A percentile compares a stretch with the other conserved stretches of the same genome.
Conservation (phyloP, 2,113 vertebrate genomes). For the Melierax canorus region DNA sequence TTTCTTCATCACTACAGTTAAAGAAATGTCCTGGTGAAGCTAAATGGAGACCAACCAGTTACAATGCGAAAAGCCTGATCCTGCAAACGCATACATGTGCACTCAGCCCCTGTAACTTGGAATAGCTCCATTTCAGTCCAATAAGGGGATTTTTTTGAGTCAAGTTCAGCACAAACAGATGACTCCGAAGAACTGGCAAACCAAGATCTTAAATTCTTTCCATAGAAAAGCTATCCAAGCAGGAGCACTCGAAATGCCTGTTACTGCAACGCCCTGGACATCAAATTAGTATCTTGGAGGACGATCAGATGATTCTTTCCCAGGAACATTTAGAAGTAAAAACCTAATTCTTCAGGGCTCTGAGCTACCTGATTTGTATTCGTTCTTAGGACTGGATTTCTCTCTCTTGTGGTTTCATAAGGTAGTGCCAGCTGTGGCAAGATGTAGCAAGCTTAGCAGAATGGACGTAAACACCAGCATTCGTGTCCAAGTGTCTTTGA, state of each 20-base stretch:
- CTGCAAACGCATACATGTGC: background rate
- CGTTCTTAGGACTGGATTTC: background rate
- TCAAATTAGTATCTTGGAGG: background rate
- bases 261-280: background rate
- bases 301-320: background rate
- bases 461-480: background rate
- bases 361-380: background rate
- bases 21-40: background rate
- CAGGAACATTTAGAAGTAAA: background rate
- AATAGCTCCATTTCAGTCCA: background rate
- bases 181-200: background rate
- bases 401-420: background rate
- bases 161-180: constrained; percentile 6
- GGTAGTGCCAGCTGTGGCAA: background rate
- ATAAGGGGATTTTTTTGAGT: background rate
- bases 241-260: background rate
- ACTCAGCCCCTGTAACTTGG: background rate
- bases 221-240: background rate
- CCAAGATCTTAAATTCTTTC: constrained; percentile 9
- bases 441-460: background rate
- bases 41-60: background rate
- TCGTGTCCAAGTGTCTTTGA: fast-evolving
- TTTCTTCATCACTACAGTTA: background rate
- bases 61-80: background rate
- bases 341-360: background rate